phyloP scores from a whole-genome alignment of 1,140 invertebrate genomes.

The Atta texana region DNA sequence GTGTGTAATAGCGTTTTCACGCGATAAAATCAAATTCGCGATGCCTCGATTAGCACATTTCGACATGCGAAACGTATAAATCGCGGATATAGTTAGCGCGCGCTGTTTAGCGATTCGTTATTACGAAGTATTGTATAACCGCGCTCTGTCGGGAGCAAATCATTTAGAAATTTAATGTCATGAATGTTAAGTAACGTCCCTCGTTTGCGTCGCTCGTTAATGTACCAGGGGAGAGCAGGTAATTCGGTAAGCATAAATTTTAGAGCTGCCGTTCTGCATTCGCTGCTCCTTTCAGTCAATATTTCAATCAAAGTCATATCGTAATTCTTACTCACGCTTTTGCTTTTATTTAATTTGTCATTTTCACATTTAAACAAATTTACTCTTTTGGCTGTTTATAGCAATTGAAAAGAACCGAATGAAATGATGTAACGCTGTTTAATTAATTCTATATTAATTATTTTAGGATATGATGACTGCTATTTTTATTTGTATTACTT shows the following conservation, averaged over 20 bases:
- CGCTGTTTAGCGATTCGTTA: slow-evolving; percentile 62
- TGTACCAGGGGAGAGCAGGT: slow-evolving; percentile 62
- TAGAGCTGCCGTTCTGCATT: slow-evolving; percentile 31
- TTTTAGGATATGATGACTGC: not conserved
- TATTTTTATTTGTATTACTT: not conserved
- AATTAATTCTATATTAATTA: not conserved
- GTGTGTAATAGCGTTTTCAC: not conserved
- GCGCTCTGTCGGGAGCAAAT: slow-evolving; percentile 59
- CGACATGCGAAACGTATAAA: slow-evolving; percentile 49
- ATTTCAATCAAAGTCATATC: slow-evolving; percentile 25
- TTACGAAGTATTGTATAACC: slow-evolving; percentile 31
- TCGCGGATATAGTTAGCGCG: slow-evolving; percentile 43
- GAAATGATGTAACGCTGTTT: not conserved
- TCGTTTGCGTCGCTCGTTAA: slow-evolving; percentile 66
- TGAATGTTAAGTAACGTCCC: slow-evolving; percentile 68
- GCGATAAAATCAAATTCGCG: slow-evolving; percentile 18
- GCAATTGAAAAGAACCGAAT: not conserved
- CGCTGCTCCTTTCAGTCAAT: slow-evolving; percentile 28
- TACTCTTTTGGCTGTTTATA: not conserved
- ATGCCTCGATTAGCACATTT: slow-evolving; percentile 43
- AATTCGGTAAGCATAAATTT: slow-evolving; percentile 70
- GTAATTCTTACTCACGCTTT: not conserved
- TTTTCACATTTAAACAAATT: not conserved
- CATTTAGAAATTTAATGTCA: slow-evolving; percentile 68
- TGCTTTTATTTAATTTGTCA: not conserved